A percentile compares a stretch with the other conserved stretches of the same genome.
Conservation (phyloP, 2,888 invertebrate species). For the Papilio demoleus region DNA sequence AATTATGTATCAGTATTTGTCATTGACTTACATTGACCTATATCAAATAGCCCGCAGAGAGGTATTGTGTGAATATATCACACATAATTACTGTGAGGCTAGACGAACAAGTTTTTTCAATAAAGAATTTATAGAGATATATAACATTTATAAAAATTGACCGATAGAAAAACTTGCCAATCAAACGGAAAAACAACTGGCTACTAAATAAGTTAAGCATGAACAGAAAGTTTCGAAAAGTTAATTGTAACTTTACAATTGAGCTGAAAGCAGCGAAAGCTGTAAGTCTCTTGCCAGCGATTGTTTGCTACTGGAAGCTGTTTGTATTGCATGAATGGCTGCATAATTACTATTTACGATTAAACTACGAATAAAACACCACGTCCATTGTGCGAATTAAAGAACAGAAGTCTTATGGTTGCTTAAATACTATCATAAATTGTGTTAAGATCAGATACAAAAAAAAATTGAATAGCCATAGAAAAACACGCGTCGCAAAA, state of each 20-base stretch:
- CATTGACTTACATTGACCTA: no score
- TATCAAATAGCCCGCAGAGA: no score
- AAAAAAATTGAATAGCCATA: no score
- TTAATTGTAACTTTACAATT: slow-evolving; percentile 72
- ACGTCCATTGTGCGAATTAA: neutral
- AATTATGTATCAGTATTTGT: no score
- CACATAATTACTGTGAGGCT: no score
- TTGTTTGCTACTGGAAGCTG: slow-evolving; percentile 33
- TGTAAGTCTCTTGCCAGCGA: slow-evolving; percentile 42
- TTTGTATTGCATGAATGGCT: slow-evolving; percentile 25
- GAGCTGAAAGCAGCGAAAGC: slow-evolving; percentile 56
- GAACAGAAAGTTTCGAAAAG: slow-evolving; percentile 70
- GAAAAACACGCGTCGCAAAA: no score
- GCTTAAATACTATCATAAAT: neutral
- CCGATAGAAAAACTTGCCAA: no score
- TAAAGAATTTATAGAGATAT: no score
- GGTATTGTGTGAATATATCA: no score
- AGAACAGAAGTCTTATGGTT: neutral
- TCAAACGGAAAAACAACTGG: slow-evolving; percentile 57
- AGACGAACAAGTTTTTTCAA: no score
- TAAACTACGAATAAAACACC: slow-evolving; percentile 29
- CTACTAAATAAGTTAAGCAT: slow-evolving; percentile 52
- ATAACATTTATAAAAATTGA: no score
- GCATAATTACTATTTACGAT: slow-evolving; percentile 6
- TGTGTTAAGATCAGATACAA: neutral